Evolutionary conservation across 92 coral and sea anemone species (phyloP), one percentile per base, ranked within the genome.

Genomic region (Anthopleura xanthogrammica): DNA sequence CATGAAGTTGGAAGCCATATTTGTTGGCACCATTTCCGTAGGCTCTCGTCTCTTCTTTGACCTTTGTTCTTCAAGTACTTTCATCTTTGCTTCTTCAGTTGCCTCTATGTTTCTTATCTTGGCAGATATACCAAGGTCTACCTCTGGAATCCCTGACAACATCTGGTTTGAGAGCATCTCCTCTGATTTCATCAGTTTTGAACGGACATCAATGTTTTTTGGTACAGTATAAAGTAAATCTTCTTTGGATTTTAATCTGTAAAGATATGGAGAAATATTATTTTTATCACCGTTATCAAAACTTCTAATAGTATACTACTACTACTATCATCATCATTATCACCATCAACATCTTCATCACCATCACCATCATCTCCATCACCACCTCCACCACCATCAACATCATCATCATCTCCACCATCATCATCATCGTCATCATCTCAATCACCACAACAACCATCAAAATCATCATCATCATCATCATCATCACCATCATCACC

Each of bases 141-240:
- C 99, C 77, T 96, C 99, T 58, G 99, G 99, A 68, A 96, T 96
- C 8, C 99, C 99, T 29, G 99, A 96, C 60, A 96, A 83, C 99
- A 96, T 96, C 90, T 96, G 99, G 84, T 94, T 96, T 14, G 99
- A 96, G 79, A 96, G 81, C 99, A 96, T 96, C 79, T 96, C 99
- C 77, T 96, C 99, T 23, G 99, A 96, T 75, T 89, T 94, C 95
- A 94, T 96, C 23, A 96, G 92, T 73, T 90, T 88, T 84, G 99
- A 96, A 57, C 89, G 86, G 36, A 96, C 99, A 85, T 96, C 92
- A 52, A 96, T 86, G 83, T 94, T 88, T 76, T 96, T 92, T 3
- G 99, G 98, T 62, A 96, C 90, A 85, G 87, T 87, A 72, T 93
- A 96, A 39, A 96, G 80, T 11, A 93, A 84, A 84, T 96, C 99